Conservation (phyloP, 2,888 invertebrate genomes). For the Macrosoma leucophasiata region DNA sequence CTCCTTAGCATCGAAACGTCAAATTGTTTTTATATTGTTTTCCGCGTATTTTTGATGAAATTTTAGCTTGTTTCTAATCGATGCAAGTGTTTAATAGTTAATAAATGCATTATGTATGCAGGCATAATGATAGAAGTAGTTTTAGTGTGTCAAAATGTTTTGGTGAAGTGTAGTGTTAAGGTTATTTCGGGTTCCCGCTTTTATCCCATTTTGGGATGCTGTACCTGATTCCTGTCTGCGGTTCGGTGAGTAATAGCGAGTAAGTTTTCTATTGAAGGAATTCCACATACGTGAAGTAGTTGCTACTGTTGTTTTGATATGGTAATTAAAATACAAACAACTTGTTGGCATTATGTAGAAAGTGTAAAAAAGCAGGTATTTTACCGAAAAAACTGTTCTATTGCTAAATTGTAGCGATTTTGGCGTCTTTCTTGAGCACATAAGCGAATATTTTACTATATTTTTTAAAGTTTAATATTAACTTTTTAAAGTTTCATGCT, state of each 20-base stretch:
- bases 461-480: too few relatives aligned
- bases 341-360: too few relatives aligned
- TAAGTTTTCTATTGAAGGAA: conserved; percentile 54
- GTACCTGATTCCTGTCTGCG: conserved; percentile 44
- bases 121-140: too few relatives aligned
- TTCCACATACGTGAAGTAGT: too few relatives aligned
- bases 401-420: too few relatives aligned
- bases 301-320: too few relatives aligned
- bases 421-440: too few relatives aligned
- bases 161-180: conserved; percentile 45
- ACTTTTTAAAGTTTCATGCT: too few relatives aligned
- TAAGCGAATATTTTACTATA: too few relatives aligned
- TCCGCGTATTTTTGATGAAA: conserved; percentile 38
- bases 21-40: conserved; percentile 60
- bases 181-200: conserved; percentile 72
- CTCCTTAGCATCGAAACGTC: conserved; percentile 45
- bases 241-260: conserved; percentile 67
- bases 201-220: conserved; percentile 39
- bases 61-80: conserved; percentile 8
- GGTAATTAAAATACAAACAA: too few relatives aligned
- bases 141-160: conserved; percentile 19
- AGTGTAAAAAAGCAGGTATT: too few relatives aligned
- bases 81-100: conserved; percentile 2
- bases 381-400: too few relatives aligned
- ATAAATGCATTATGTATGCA: conserved; percentile 11